Percentiles rank a stretch among this genome's conserved stretches.
These are phyloP conservation scores for Zoanthus sansibaricus DNA, from an alignment of 92 coral and sea anemone genomes.

Conservation along the genomic window DNA sequence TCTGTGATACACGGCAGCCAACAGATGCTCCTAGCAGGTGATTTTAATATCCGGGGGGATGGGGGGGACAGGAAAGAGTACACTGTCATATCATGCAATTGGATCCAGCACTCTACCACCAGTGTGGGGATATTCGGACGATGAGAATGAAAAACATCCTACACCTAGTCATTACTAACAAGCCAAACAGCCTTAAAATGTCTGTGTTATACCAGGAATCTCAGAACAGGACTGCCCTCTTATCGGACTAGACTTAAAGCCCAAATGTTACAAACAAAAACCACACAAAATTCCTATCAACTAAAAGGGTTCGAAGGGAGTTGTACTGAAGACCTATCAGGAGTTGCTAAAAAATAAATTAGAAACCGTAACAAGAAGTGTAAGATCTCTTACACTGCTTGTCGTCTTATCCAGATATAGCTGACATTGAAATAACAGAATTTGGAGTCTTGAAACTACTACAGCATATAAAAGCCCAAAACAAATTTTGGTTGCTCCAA, in stretches of 20 bases:
- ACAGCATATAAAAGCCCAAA: too few relatives aligned
- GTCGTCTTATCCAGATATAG: too few relatives aligned
- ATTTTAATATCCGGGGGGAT: constrained; percentile 54
- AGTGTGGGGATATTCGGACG: constrained; percentile 63
- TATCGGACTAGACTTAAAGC: constrained; percentile 38
- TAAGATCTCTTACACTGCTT: too few relatives aligned
- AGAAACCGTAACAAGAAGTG: not conserved
- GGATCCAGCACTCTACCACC: constrained; percentile 50
- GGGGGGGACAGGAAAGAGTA: constrained; percentile 65
- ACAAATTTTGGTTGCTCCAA: too few relatives aligned
- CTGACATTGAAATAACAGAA: too few relatives aligned
- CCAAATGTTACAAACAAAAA: constrained; percentile 59
- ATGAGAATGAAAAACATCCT: constrained; percentile 37
- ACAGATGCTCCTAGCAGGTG: constrained; percentile 4
- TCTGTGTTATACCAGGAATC: constrained; percentile 56
- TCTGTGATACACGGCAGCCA: not conserved
- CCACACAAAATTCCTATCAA: constrained; percentile 61
- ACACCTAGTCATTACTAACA: constrained; percentile 61
- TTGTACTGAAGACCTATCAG: constrained; percentile 39
- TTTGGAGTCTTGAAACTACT: too few relatives aligned
- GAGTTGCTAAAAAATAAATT: constrained; percentile 3
- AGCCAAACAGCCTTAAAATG: constrained; percentile 51
- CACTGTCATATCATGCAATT: constrained; percentile 51
- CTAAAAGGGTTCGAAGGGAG: constrained; percentile 53
- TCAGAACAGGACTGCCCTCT: constrained; percentile 38